Percentiles rank a stretch among this genome's conserved stretches.
phyloP scores from a whole-genome alignment of 2,888 invertebrate species.

The Macrophya alboannulata region DNA sequence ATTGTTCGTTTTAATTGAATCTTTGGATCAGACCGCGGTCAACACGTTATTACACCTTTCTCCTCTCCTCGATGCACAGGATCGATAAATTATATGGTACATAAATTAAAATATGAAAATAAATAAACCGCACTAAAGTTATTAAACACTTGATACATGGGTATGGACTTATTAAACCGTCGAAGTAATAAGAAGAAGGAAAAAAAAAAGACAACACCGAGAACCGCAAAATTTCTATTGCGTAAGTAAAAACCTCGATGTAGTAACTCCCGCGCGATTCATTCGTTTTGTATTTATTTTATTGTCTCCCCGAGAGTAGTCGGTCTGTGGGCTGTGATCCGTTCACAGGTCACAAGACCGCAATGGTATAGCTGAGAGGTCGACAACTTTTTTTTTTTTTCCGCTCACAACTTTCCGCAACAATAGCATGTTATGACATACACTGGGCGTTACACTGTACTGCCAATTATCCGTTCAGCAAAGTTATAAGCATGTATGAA shows the following conservation, averaged over 20 bases:
- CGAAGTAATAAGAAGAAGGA: no score
- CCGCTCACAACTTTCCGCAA: background rate
- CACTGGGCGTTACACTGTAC: background rate
- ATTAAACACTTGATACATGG: background rate
- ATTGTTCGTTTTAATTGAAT: conserved; percentile 63
- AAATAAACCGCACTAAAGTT: background rate
- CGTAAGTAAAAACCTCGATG: background rate
- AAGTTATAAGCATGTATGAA: background rate
- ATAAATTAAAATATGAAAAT: background rate
- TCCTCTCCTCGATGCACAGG: background rate
- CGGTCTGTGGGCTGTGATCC: background rate
- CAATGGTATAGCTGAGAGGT: background rate
- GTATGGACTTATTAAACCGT: background rate
- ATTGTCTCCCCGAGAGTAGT: background rate
- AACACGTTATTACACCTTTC: conserved; percentile 9
- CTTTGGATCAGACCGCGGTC: conserved; percentile 44
- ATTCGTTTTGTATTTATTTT: background rate
- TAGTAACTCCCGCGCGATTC: background rate
- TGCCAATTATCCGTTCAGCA: background rate
- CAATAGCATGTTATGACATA: background rate
- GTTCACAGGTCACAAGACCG: conserved; percentile 1
- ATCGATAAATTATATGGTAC: no score
- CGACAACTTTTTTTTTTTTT: background rate
- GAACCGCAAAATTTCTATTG: conserved; percentile 22
- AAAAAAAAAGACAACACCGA: background rate